A percentile compares a stretch with the other conserved stretches of the same genome.
phyloP scores from a whole-genome alignment of 2,797 vertebrate genomes.

The Phataginus tetradactyla region DNA sequence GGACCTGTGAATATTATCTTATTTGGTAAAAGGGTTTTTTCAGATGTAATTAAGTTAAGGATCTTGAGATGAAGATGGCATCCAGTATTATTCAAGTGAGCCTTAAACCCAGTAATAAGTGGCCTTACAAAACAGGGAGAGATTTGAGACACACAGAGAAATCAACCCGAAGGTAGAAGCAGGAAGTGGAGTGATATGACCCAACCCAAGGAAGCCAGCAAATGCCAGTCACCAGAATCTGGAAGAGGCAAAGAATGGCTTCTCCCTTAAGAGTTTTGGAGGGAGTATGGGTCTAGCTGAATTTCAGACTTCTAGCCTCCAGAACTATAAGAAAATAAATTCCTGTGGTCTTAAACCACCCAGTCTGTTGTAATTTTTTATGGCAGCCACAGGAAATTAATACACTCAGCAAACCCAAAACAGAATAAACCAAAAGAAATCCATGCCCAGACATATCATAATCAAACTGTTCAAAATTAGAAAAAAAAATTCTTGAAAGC shows the following conservation, averaged over 20 bases:
- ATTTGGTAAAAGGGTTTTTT: not conserved
- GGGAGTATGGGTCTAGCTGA: not conserved
- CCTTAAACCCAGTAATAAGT: not conserved
- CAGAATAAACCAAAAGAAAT: slow-evolving; percentile 8
- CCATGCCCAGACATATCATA: not conserved
- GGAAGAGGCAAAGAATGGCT: not conserved
- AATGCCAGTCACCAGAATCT: not conserved
- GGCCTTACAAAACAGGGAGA: not conserved
- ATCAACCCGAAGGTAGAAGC: not conserved
- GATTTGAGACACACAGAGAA: not conserved
- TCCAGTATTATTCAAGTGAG: not conserved
- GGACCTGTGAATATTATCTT: not conserved
- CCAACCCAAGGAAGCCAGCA: not conserved
- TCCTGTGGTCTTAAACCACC: slow-evolving; percentile 42
- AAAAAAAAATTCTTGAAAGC: not conserved
- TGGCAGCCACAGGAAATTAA: slow-evolving; percentile 27
- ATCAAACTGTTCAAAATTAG: slow-evolving; percentile 20
- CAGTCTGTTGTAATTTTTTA: not conserved
- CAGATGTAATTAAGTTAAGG: not conserved
- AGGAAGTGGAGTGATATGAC: not conserved
- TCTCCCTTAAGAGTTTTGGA: not conserved
- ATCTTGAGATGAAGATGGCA: not conserved
- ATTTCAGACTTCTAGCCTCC: not conserved
- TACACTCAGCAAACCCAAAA: not conserved
- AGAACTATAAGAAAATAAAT: not conserved